Conservation (phyloP, 2,113 vertebrate species). For the Athene noctua region DNA sequence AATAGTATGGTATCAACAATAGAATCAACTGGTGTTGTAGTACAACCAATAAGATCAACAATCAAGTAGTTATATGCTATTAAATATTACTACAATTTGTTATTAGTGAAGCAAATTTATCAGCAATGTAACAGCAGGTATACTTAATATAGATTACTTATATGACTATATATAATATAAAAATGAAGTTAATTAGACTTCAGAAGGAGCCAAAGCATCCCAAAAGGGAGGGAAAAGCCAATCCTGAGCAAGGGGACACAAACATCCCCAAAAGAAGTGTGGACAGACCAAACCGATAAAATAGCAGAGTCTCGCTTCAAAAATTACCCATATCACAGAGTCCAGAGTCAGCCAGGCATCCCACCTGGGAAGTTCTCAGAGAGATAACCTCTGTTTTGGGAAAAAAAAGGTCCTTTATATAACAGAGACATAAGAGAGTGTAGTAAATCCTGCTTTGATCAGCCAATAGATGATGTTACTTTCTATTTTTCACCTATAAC, state of each 20-base stretch:
- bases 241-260: background rate
- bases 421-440: background rate
- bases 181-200: accelerated
- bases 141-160: background rate
- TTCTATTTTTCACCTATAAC: background rate
- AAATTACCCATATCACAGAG: background rate
- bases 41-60: background rate
- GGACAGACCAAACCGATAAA: background rate
- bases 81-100: background rate
- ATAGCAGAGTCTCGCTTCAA: background rate
- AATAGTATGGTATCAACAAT: background rate
- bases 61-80: background rate
- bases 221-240: accelerated
- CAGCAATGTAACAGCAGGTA: background rate
- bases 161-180: background rate
- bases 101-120: background rate
- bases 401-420: background rate
- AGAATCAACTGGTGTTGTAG: background rate
- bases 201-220: background rate
- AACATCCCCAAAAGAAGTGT: background rate
- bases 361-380: background rate
- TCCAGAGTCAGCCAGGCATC: background rate
- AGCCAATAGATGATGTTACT: background rate
- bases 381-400: accelerated
- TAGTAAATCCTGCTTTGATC: background rate